Evolutionary conservation across 2,797 vertebrate species (phyloP).

Genomic region (Paramormyrops hopkinsi): DNA sequence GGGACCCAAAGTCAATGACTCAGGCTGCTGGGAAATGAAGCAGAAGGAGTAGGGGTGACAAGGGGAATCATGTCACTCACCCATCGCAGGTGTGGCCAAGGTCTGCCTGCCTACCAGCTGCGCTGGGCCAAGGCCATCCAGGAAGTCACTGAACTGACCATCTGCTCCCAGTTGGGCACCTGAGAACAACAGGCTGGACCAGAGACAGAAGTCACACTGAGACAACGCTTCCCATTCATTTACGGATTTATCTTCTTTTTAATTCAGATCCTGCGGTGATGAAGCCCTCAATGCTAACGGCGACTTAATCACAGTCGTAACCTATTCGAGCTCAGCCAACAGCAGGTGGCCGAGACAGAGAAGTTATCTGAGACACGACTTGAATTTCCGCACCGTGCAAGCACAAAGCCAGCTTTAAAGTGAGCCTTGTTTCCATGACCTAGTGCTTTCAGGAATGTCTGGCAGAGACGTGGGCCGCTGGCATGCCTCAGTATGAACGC

Average conservation of each 20-base stretch:
- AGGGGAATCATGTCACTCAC: conserved; percentile 55
- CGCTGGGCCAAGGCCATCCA: conserved; percentile 91
- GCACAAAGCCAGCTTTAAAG: conserved; percentile 39
- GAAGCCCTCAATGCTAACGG: not conserved
- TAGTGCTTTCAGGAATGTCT: conserved; percentile 45
- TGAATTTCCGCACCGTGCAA: conserved; percentile 34
- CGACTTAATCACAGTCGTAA: not conserved
- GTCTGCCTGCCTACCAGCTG: conserved; percentile 96
- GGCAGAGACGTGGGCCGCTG: conserved; percentile 36
- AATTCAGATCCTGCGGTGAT: not conserved
- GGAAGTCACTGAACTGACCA: conserved; percentile 97
- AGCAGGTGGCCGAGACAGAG: not conserved
- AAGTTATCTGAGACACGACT: conserved; percentile 39
- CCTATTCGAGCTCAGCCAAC: not conserved
- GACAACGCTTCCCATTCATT: conserved; percentile 8
- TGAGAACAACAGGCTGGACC: conserved; percentile 87
- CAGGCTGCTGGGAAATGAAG: not conserved
- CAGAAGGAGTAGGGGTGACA: not conserved
- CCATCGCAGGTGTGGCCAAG: conserved; percentile 94
- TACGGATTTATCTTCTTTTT: not conserved
- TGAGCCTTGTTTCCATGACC: conserved; percentile 46
- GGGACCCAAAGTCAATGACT: not conserved
- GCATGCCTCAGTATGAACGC: conserved; percentile 33
- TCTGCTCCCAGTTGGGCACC: conserved; percentile 90
- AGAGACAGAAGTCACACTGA: conserved; percentile 22